Base-by-base conservation (phyloP, 1,140 invertebrate species). In the Araneus ventricosus region DNA sequence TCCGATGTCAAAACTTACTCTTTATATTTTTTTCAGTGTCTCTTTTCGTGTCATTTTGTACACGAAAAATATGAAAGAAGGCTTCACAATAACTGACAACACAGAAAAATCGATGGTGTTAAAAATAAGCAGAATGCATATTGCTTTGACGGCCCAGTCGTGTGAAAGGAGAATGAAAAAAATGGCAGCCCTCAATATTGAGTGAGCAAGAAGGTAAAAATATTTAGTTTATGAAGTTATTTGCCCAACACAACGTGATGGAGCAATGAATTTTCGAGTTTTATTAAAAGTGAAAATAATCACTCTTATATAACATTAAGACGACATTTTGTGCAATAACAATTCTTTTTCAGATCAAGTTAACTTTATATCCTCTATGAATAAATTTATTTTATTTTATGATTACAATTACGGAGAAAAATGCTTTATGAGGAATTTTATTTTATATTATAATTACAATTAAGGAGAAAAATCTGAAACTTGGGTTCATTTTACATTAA, bases 31-130 rank as follows among this genome's bases (percentile, higher is more conserved):
- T 59, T 87, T 87, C 39, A 24, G n/a, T 63, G 27, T 87, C 8
- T 63, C 45, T 39, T 37, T 37, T 61, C 52, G 27, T 87, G 85
- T 87, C 85, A 87, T 52, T 61, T 87, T 87, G 30, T 37, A 87
- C 30, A 59, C 22, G 52, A 63, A 87, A 84, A 84, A 84, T 84
- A 52, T 57, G 27, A 45, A 84, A 84, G 45, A 84, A 84, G 17
- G 39, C 45, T 30, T 52, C 41, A 84, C 82, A 30, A 84, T 84
- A 57, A 84, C 24, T 84, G 82, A 84, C 82, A 84, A 27, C 37
- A 34, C 22, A 84, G 41, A 10, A n/a, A 57, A 57, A 84, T 84
- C 82, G 82, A 84, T 57, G 30, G 41, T 34, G 82, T 45, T 82
- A 52, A 84, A 84, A 84, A 52, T 84, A 57, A 84, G 17, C 41